Evolutionary conservation across 1,140 invertebrate species (phyloP).

Genomic region (Solen grandis): DNA sequence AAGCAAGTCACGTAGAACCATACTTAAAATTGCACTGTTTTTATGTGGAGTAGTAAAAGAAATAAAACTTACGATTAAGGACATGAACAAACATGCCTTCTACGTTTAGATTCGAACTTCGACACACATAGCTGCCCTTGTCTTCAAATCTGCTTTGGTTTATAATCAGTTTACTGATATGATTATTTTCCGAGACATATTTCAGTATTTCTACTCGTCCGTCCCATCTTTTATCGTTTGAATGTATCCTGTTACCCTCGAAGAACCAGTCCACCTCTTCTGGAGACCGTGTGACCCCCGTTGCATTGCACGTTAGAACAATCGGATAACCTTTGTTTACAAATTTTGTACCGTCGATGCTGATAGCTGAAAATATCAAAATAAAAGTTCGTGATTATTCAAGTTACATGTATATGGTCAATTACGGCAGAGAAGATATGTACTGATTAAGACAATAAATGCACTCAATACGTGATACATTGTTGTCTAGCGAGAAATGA

Average conservation of each 20-base stretch:
- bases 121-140: conserved; percentile 50
- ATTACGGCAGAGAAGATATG: too few relatives aligned
- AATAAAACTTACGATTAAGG: conserved; percentile 48
- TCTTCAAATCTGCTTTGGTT: conserved; percentile 27
- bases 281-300: conserved; percentile 31
- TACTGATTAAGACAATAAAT: too few relatives aligned
- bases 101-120: conserved; percentile 44
- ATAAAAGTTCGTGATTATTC: not conserved
- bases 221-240: conserved; percentile 34
- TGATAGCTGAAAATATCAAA: conserved; percentile 27
- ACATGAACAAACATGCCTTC: conserved; percentile 43
- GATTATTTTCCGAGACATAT: conserved; percentile 15
- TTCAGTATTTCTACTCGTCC: conserved; percentile 37
- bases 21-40: too few relatives aligned
- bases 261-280: conserved; percentile 53
- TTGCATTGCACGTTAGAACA: conserved; percentile 48
- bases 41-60: too few relatives aligned
- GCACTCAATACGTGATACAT: too few relatives aligned
- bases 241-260: conserved; percentile 31
- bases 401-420: too few relatives aligned
- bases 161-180: conserved; percentile 51
- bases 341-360: conserved; percentile 23
- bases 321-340: conserved; percentile 35
- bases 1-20: too few relatives aligned
- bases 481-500: too few relatives aligned